Percentiles rank a stretch among this genome's conserved stretches.
Evolutionary conservation across 30 jellyfish, hydroid and myxozoan species (phyloP).

Genomic region (Aurelia coerulea): DNA sequence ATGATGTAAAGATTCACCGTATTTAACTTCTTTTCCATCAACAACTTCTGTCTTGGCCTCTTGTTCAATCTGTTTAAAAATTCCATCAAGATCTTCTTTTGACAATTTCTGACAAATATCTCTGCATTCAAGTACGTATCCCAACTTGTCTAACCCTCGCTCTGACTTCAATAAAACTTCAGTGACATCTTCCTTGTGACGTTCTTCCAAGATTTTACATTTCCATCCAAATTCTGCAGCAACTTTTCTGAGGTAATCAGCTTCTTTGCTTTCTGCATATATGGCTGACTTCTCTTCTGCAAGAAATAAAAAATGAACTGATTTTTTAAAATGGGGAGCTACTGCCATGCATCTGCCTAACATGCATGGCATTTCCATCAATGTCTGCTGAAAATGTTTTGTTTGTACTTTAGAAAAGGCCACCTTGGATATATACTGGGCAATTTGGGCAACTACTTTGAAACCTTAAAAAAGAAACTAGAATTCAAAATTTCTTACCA

Average conservation of each 20-base stretch:
- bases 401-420: too few relatives aligned
- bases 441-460: too few relatives aligned
- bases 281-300: too few relatives aligned
- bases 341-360: too few relatives aligned
- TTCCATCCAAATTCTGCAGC: slow-evolving; percentile 35
- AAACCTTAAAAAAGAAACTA: too few relatives aligned
- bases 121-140: slow-evolving; percentile 36
- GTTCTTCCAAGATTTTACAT: slow-evolving; percentile 13
- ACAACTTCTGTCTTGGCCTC: slow-evolving; percentile 4
- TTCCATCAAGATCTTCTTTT: slow-evolving; percentile 22
- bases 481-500: too few relatives aligned
- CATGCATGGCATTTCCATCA: too few relatives aligned
- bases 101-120: slow-evolving; percentile 2
- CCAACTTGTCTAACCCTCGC: slow-evolving; percentile 36
- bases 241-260: background rate
- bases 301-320: too few relatives aligned
- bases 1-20: slow-evolving; percentile 31
- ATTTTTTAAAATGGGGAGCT: too few relatives aligned
- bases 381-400: too few relatives aligned
- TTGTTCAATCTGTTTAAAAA: slow-evolving; percentile 1
- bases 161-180: slow-evolving; percentile 38
- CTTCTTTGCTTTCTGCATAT: too few relatives aligned
- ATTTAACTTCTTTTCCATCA: slow-evolving; percentile 20
- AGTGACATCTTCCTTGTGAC: slow-evolving; percentile 26
- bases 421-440: too few relatives aligned